Conservation (phyloP, 2,888 invertebrate genomes). For the Leucoptera coffeella region DNA sequence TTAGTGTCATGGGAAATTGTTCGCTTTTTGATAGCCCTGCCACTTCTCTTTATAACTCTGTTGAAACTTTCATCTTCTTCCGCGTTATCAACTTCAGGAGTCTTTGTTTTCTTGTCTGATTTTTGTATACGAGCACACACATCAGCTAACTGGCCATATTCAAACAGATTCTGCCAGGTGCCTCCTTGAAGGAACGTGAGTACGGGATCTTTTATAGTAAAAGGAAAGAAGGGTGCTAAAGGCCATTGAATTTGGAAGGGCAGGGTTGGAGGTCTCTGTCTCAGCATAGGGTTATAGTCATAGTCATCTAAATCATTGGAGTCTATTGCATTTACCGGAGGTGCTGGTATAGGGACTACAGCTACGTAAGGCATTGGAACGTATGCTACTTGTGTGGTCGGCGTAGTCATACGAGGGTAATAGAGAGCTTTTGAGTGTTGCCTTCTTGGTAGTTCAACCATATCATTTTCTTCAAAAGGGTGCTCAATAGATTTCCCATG, state of each 20-base stretch:
- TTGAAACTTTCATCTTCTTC: background rate
- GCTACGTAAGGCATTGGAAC: constrained; percentile 20
- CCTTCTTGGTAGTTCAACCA: constrained; percentile 10
- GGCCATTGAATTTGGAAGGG: constrained; percentile 39
- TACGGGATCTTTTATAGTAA: constrained; percentile 53
- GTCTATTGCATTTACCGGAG: constrained; percentile 20
- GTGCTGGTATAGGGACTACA: constrained; percentile 14
- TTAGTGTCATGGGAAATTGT: constrained; percentile 14
- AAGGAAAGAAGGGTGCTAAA: constrained; percentile 46
- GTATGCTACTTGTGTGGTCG: background rate
- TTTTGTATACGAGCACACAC: constrained; percentile 35
- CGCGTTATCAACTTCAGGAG: constrained; percentile 2
- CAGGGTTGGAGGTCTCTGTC: constrained; percentile 15
- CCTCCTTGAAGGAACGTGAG: constrained; percentile 40
- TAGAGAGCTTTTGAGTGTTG: constrained; percentile 10
- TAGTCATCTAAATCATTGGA: constrained; percentile 11
- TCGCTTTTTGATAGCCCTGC: constrained; percentile 24
- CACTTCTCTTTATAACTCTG: constrained; percentile 12
- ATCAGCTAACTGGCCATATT: constrained; percentile 54
- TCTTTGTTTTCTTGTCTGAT: constrained; percentile 8
- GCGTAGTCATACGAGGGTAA: background rate
- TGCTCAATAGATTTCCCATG: constrained; percentile 11
- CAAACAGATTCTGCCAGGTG: constrained; percentile 47
- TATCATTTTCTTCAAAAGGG: constrained; percentile 12
- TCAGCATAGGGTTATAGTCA: constrained; percentile 7